Evolutionary conservation across 2,888 invertebrate species (phyloP).

Genomic region (Eupithecia insigniata): DNA sequence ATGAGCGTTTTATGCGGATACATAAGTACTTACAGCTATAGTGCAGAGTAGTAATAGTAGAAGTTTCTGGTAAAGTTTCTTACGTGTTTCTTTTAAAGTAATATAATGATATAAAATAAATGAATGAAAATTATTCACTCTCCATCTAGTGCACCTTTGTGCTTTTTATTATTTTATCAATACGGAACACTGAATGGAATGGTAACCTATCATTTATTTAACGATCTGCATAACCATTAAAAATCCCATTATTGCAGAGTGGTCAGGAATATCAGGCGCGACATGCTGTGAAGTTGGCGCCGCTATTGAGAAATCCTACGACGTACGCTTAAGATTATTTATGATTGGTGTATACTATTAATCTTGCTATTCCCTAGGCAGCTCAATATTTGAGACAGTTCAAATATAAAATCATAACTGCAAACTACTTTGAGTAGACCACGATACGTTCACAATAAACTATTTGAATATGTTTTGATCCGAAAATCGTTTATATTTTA

Average conservation of each 20-base stretch:
- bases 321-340: background rate
- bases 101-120: too few relatives aligned
- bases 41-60: too few relatives aligned
- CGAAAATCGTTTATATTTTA: too few relatives aligned
- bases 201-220: conserved; percentile 29
- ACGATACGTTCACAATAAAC: background rate
- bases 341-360: too few relatives aligned
- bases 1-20: too few relatives aligned
- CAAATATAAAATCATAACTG: background rate
- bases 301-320: background rate
- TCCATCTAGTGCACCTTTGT: background rate
- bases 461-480: background rate
- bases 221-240: conserved; percentile 31
- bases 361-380: too few relatives aligned
- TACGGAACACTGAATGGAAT: conserved; percentile 18
- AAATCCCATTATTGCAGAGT: conserved; percentile 32
- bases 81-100: too few relatives aligned
- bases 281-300: background rate
- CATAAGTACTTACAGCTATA: too few relatives aligned
- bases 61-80: background rate
- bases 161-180: background rate
- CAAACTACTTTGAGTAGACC: background rate
- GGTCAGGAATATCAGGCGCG: conserved; percentile 37
- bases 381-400: background rate
- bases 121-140: background rate